Base-by-base conservation (phyloP, 1,140 invertebrate species). In the Popillia japonica region DNA sequence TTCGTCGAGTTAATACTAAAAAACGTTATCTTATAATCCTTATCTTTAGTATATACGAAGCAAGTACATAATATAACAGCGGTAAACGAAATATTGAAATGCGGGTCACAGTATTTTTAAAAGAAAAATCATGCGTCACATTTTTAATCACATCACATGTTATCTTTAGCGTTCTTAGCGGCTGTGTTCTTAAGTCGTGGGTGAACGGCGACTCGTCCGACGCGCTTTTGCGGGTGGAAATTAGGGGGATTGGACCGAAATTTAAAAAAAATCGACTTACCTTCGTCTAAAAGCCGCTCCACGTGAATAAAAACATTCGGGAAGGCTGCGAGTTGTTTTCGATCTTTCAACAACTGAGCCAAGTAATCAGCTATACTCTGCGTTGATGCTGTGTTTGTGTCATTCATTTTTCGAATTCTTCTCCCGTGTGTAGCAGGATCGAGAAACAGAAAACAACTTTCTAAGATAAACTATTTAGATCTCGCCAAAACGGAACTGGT, bases 221-320 rank as follows among this genome's bases (percentile, higher is more conserved):
- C 61, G 11, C 22, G 17, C 27, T 68, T 20, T 17, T 14, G 27
- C 61, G 27, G 22, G 22, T 22, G 61, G 27, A 68, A 68, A 68
- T 68, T 68, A 7, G 27, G 17, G 48, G 23, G 4, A 40, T 78
- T 42, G 14, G 20, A 41, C 14, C n/a, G n/a, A n/a, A n/a, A n/a
- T n/a, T n/a, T n/a, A 17, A 40, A 68, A 78, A 22, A 22, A 78
- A 42, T 61, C 27, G 14, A 79, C 93, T 93, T 93, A 99, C 98
- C 98, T 95, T 99, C 98, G 87, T 99, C 99, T 86, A 99, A 92
- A 83, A 99, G 94, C 88, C 98, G 92, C 90, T 99, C 98, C 85
- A 99, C 93, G 90, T 99, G 99, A 89, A 98, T 93, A 91, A 99
- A 99, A 87, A 99, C 96, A 92, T 98, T 99, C 81, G 99, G 98